Evolutionary conservation across 2,888 invertebrate genomes (phyloP), one percentile per base, ranked within the genome.

Genomic region (Nyleta sp.): DNA sequence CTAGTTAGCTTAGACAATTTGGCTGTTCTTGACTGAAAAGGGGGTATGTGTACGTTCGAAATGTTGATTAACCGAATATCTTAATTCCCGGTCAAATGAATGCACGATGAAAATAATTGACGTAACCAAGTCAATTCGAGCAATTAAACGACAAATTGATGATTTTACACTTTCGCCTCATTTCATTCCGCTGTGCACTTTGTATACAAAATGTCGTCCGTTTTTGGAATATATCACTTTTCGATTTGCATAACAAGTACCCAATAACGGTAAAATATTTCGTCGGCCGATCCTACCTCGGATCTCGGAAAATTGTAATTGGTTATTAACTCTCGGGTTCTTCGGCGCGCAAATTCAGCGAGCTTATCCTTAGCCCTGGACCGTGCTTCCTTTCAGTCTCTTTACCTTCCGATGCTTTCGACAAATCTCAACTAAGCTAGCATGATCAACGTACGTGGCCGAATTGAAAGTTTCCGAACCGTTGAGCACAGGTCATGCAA

Each of bases 211-310:
- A n/a, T n/a, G n/a, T n/a, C n/a, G n/a, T n/a, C 28, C 40, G 15
- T 33, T 70, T 60, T 60, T 52, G 53, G n/a, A 20, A 57, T 28
- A 35, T 48, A 57, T 67, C 55, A 55, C 65, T 31, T 77, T 71
- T 59, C 83, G 86, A 87, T 88, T 88, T 87, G 84, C 87, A 87
- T 88, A 85, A 86, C 83, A 85, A 84, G 81, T 64, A 75, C 62
- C 31, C 46, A 75, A 71, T 77, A 67, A 59, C 81, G 83, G 81
- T 85, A 83, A 84, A 86, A 83, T 81, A 82, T 71, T 70, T 80
- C 48, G 48, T 42, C 31, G 24, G 18, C 38, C 28, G 60, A 62
- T 68, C 44, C 70, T 35, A 53, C 44, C 44, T 24, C 48, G 50
- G 57, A 60, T 57, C 76, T 67, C 53, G 73, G 81, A 81, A 85